Conservation (phyloP, 2,888 invertebrate genomes). For the Ypsolopha sequella region DNA sequence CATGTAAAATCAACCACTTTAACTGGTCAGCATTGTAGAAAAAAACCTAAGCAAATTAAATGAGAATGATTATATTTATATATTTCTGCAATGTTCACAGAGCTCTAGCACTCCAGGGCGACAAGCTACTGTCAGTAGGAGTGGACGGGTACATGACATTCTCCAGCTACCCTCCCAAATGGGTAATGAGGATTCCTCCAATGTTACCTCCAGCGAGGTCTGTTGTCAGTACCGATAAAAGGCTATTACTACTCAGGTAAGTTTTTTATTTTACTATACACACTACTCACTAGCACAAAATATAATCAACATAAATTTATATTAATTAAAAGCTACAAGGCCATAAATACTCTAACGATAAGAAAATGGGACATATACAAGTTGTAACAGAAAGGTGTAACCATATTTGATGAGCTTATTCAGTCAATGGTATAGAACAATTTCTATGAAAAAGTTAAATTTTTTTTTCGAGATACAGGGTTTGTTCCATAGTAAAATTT, state of each 20-base stretch:
- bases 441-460: too few species aligned
- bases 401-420: too few species aligned
- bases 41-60: too few species aligned
- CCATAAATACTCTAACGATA: not conserved
- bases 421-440: too few species aligned
- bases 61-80: too few species aligned
- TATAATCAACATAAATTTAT: not conserved
- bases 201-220: conserved; percentile 74
- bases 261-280: not conserved
- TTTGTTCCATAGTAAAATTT: too few species aligned
- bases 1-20: too few species aligned
- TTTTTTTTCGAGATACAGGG: too few species aligned
- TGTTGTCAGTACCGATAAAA: conserved; percentile 60
- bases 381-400: too few species aligned
- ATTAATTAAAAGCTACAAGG: not conserved
- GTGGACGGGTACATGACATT: conserved; percentile 83
- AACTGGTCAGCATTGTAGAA: too few species aligned
- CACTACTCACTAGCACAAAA: too few species aligned
- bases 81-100: conserved; percentile 29
- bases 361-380: not conserved
- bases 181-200: conserved; percentile 78
- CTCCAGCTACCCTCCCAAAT: conserved; percentile 77
- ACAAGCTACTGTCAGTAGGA: conserved; percentile 84
- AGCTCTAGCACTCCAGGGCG: conserved; percentile 73
- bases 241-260: conserved; percentile 70